phyloP scores from a whole-genome alignment of 2,797 vertebrate species.

The Megaceryle alcyon region DNA sequence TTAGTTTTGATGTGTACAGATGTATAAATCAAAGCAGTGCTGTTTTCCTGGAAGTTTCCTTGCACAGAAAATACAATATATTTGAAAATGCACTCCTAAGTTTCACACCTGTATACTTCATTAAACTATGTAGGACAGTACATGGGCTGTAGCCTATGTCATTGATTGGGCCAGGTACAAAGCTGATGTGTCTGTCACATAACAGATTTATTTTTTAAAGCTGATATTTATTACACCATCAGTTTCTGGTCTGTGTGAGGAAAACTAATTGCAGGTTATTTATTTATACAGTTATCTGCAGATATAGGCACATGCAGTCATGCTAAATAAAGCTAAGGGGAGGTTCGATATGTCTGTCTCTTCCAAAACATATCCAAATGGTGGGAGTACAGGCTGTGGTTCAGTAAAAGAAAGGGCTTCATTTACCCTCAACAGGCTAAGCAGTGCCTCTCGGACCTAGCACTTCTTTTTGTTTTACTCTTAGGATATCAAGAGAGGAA shows the following conservation, averaged over 20 bases:
- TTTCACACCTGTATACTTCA: neutral
- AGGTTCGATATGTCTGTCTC: neutral
- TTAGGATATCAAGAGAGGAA: neutral
- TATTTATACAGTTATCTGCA: neutral
- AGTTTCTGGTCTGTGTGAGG: neutral
- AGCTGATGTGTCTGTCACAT: neutral
- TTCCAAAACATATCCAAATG: neutral
- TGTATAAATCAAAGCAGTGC: neutral
- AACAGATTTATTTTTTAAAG: neutral
- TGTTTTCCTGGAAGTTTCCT: constrained; percentile 7
- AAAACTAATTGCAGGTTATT: neutral
- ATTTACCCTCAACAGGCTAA: neutral
- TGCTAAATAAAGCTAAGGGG: neutral
- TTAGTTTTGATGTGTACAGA: neutral
- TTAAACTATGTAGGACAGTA: neutral
- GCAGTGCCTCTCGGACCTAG: neutral
- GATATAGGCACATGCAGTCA: neutral
- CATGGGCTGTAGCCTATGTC: neutral
- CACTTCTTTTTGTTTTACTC: neutral
- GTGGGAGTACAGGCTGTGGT: neutral
- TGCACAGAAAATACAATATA: neutral
- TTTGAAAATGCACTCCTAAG: neutral
- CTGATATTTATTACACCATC: neutral
- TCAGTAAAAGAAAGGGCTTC: neutral
- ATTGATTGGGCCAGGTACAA: neutral